A percentile compares a stretch with the other conserved stretches of the same genome.
These are phyloP conservation scores for Pseudorasbora parva DNA, from an alignment of 2,113 vertebrate genomes.

Conservation along the genomic window DNA sequence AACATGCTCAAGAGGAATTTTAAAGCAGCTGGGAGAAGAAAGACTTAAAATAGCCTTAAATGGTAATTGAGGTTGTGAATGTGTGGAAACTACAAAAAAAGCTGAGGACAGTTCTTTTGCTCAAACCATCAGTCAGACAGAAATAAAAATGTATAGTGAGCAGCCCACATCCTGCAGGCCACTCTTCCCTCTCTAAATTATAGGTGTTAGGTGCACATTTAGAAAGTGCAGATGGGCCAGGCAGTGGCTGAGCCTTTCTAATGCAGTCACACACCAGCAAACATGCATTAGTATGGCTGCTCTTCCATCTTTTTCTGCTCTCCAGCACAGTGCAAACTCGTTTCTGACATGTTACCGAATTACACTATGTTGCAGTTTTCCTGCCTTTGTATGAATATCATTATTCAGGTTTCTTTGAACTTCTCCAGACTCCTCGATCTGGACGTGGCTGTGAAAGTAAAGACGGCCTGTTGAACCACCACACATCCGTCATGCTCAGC, in stretches of 20 bases:
- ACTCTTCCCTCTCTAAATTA: slow-evolving; percentile 60
- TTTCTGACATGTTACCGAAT: neutral
- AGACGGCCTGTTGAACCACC: slow-evolving; percentile 1
- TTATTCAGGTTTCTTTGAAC: neutral
- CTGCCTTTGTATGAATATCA: slow-evolving; percentile 9
- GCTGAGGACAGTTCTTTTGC: neutral
- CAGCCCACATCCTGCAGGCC: slow-evolving; percentile 46
- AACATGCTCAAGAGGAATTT: slow-evolving; percentile 23
- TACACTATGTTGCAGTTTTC: neutral
- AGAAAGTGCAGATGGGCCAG: slow-evolving; percentile 32
- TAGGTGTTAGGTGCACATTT: slow-evolving; percentile 60
- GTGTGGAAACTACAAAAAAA: slow-evolving; percentile 31
- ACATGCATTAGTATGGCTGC: neutral
- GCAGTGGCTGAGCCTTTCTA: neutral
- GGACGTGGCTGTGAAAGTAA: slow-evolving; percentile 18
- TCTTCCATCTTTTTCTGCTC: slow-evolving; percentile 3
- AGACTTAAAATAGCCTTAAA: slow-evolving; percentile 33
- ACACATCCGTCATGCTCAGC: neutral
- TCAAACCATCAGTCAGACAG: slow-evolving; percentile 19
- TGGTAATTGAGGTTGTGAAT: slow-evolving; percentile 12
- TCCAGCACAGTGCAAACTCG: neutral
- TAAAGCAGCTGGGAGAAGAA: slow-evolving; percentile 20
- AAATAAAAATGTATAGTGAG: slow-evolving; percentile 30
- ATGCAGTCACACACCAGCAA: slow-evolving; percentile 11
- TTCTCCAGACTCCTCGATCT: neutral